Evolutionary conservation across 2,113 vertebrate species (phyloP).

Genomic region (Atrichornis clamosus): DNA sequence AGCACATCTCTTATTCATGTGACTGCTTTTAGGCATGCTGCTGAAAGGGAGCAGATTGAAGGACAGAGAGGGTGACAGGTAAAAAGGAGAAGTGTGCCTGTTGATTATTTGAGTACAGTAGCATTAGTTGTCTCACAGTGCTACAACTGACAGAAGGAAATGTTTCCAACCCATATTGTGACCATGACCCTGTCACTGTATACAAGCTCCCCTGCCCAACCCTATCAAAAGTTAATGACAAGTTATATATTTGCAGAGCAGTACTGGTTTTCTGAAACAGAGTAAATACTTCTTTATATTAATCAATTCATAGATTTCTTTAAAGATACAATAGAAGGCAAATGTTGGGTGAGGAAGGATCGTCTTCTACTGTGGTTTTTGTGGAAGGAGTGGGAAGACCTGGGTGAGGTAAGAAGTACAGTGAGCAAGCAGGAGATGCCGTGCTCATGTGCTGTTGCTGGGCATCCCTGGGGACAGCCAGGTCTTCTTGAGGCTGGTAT

Average conservation of each 20-base stretch:
- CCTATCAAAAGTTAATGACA: slow-evolving; percentile 4
- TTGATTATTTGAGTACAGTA: background rate
- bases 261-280: background rate
- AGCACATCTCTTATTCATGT: background rate
- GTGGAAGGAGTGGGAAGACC: background rate
- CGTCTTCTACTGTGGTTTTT: background rate
- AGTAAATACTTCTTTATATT: background rate
- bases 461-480: background rate
- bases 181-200: background rate
- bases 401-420: background rate
- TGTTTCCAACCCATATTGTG: background rate
- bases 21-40: background rate
- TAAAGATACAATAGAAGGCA: background rate
- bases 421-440: background rate
- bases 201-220: background rate
- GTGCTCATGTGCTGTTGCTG: background rate
- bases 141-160: background rate
- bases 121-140: background rate
- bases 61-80: background rate
- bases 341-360: background rate
- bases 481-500: background rate
- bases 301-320: background rate
- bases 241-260: background rate
- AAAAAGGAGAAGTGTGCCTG: background rate
- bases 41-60: background rate